Evolutionary conservation across 2,888 invertebrate genomes (phyloP).

Genomic region (Chrysopilus asiliformis): DNA sequence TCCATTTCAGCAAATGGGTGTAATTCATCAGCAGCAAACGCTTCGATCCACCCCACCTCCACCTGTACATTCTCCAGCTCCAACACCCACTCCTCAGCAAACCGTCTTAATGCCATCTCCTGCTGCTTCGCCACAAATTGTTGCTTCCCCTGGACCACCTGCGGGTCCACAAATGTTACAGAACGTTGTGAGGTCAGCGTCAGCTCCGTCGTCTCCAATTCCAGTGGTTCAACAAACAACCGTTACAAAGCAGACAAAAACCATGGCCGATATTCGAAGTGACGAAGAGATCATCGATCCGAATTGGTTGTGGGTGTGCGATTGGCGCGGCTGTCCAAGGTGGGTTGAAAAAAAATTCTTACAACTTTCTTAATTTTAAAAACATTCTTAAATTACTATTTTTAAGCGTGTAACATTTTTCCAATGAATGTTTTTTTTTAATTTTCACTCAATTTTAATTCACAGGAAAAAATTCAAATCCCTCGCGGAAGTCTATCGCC

Average conservation of each 20-base stretch:
- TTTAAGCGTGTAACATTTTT: neutral
- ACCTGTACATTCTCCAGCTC: slow-evolving; percentile 5
- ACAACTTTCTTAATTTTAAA: neutral
- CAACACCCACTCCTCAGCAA: slow-evolving; percentile 6
- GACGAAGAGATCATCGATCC: slow-evolving; percentile 25
- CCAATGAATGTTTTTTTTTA: neutral
- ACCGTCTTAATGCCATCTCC: no score
- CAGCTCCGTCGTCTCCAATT: slow-evolving; percentile 5
- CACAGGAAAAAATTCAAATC: slow-evolving; percentile 51
- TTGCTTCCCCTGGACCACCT: no score
- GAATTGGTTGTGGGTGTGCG: slow-evolving; percentile 59
- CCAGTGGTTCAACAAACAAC: slow-evolving; percentile 6
- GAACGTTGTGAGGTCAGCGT: no score
- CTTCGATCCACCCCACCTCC: slow-evolving; percentile 9
- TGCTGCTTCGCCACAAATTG: slow-evolving; percentile 3
- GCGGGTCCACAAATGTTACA: no score
- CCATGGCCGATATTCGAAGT: slow-evolving; percentile 9
- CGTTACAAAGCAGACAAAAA: slow-evolving; percentile 11
- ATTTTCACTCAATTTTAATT: neutral
- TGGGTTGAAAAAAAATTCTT: slow-evolving; percentile 30
- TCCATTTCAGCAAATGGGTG: slow-evolving; percentile 3
- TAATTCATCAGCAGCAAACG: slow-evolving; percentile 3
- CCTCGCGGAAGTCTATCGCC: slow-evolving; percentile 69
- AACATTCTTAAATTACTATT: neutral
- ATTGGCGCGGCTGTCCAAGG: slow-evolving; percentile 82